phyloP scores from a whole-genome alignment of 2,113 vertebrate genomes.

The Phrynocephalus versicolor region DNA sequence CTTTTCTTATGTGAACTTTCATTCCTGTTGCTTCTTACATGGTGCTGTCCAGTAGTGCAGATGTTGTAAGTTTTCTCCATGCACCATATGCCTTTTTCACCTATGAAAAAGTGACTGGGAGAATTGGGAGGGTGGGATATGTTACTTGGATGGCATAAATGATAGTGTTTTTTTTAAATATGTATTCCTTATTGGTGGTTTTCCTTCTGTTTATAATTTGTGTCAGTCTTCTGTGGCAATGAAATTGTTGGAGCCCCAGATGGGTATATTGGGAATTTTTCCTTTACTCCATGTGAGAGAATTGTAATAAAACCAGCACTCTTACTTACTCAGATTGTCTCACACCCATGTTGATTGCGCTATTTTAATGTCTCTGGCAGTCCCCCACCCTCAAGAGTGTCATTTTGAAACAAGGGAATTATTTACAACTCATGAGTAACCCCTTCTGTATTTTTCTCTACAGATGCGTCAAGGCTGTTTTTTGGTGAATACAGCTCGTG shows the following conservation, averaged over 20 bases:
- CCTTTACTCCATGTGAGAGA: not conserved
- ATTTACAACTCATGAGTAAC: conserved; percentile 39
- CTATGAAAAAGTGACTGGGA: too few species aligned
- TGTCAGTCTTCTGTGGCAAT: too few species aligned
- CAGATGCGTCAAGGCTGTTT: conserved; percentile 92
- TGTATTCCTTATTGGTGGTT: too few species aligned
- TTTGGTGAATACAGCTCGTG: conserved; percentile 88
- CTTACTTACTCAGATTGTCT: not conserved
- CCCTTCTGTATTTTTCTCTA: conserved; percentile 11
- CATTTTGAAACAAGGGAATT: conserved; percentile 13
- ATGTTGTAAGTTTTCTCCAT: too few species aligned
- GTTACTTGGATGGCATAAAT: not conserved
- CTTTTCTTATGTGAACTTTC: too few species aligned
- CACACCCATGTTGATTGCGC: not conserved
- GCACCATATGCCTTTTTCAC: too few species aligned
- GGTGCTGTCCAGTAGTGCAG: too few species aligned
- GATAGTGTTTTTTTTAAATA: too few species aligned
- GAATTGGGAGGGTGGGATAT: not conserved
- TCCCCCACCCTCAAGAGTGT: conserved; percentile 46
- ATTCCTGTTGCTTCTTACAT: too few species aligned
- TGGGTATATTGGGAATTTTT: not conserved
- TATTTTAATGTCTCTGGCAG: conserved; percentile 24
- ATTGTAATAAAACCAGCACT: not conserved
- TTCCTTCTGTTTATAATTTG: too few species aligned
- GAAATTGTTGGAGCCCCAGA: not conserved